These are phyloP conservation scores for Drosophila atroscutellata DNA, from an alignment of 2,888 invertebrate species.

Conservation along the genomic window DNA sequence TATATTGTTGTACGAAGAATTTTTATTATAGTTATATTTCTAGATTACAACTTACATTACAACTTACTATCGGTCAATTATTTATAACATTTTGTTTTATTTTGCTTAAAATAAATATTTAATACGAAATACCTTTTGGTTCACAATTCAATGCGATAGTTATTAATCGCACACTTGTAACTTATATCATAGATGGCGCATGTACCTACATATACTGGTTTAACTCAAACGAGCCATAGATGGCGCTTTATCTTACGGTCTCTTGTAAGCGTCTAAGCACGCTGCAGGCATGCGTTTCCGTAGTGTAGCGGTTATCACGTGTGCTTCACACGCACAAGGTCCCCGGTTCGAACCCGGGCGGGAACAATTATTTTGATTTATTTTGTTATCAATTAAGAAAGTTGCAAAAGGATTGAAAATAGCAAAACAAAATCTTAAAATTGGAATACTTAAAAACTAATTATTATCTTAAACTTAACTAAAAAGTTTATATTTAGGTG, in stretches of 20 bases:
- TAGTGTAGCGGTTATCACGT: conserved; percentile 85
- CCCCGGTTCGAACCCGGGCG: conserved; percentile 85
- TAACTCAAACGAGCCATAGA: conserved; percentile 19
- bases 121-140: not conserved
- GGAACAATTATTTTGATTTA: conserved; percentile 65
- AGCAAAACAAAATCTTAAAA: not conserved
- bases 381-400: not conserved
- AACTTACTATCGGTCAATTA: not conserved
- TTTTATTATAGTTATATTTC: not conserved
- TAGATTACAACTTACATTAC: not conserved
- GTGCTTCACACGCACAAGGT: conserved; percentile 84
- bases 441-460: not conserved
- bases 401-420: not conserved
- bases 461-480: not conserved
- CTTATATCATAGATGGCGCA: conserved; percentile 11
- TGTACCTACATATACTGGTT: not conserved
- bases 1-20: not conserved
- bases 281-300: conserved; percentile 59
- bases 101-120: not conserved
- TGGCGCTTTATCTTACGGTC: conserved; percentile 25
- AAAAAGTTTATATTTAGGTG: not conserved
- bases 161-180: not conserved
- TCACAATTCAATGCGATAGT: not conserved
- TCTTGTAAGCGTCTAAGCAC: fast-evolving
- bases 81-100: not conserved